phyloP scores from a whole-genome alignment of 2,113 vertebrate species.

The Artemisiospiza belli region DNA sequence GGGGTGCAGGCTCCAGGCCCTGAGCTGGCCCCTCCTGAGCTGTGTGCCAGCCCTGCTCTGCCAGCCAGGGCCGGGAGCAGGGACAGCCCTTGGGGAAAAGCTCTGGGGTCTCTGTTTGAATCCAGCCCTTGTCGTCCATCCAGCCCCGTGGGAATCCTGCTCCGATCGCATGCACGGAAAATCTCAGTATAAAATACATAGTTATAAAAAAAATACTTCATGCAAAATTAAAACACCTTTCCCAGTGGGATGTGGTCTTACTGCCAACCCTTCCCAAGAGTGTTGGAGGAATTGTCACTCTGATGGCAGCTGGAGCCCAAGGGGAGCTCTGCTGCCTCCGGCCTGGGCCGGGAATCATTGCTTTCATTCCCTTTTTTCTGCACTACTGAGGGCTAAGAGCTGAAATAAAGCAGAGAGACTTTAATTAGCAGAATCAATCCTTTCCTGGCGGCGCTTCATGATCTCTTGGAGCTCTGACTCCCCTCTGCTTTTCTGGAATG shows the following conservation, averaged over 20 bases:
- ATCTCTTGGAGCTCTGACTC: conserved; percentile 88
- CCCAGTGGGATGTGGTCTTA: not conserved
- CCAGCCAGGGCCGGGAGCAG: not conserved
- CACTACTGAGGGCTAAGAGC: conserved; percentile 55
- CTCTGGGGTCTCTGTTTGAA: not conserved
- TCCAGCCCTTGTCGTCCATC: not conserved
- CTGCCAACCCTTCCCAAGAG: not conserved
- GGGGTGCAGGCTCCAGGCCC: not conserved
- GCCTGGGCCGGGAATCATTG: not conserved
- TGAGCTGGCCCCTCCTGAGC: not conserved
- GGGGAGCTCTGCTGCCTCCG: not conserved
- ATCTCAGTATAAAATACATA: conserved; percentile 57
- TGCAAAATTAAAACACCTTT: conserved; percentile 66
- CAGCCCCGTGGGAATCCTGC: not conserved
- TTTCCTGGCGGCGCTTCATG: conserved; percentile 84
- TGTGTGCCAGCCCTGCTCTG: conserved; percentile 29
- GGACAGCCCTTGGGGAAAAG: not conserved
- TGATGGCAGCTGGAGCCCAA: not conserved
- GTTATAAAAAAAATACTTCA: conserved; percentile 64
- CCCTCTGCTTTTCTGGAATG: conserved; percentile 78
- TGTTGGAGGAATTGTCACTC: not conserved
- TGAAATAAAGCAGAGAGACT: conserved; percentile 31
- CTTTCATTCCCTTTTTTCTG: conserved; percentile 47
- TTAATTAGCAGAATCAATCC: conserved; percentile 75
- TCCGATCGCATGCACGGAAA: conserved; percentile 19